Percentiles rank a stretch among this genome's conserved stretches.
These are phyloP conservation scores for Antitype chi DNA, from an alignment of 2,888 invertebrate species.

Conservation along the genomic window DNA sequence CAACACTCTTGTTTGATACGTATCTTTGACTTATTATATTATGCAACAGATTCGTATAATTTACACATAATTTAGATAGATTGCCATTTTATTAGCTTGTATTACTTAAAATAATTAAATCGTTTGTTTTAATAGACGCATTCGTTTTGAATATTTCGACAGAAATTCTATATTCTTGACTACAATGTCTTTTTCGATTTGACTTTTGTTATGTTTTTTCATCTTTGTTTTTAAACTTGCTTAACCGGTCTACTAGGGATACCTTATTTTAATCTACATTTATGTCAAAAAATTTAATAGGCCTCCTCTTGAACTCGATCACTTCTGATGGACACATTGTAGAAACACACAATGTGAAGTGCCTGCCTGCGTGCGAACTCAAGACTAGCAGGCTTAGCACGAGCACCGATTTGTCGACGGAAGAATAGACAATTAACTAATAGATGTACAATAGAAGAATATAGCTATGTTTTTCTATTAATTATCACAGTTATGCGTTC, in stretches of 20 bases:
- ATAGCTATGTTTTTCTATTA: no score
- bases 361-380: no score
- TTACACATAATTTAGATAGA: conserved; percentile 3
- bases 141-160: not conserved
- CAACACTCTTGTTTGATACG: conserved; percentile 53
- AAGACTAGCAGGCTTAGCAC: no score
- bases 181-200: not conserved
- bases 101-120: not conserved
- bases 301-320: not conserved
- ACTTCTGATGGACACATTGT: not conserved
- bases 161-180: conserved; percentile 1
- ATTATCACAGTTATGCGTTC: no score
- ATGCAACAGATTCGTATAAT: conserved; percentile 35
- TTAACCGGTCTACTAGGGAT: conserved; percentile 14
- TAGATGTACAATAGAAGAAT: no score
- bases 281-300: no score
- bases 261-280: not conserved
- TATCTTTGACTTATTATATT: conserved; percentile 38
- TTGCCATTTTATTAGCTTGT: not conserved
- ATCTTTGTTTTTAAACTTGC: conserved; percentile 14
- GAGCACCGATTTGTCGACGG: no score
- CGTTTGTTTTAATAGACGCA: not conserved
- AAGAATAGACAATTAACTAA: no score
- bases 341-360: no score
- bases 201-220: not conserved